phyloP scores from a whole-genome alignment of 2,888 invertebrate species.

The Rhabditoides inermis region DNA sequence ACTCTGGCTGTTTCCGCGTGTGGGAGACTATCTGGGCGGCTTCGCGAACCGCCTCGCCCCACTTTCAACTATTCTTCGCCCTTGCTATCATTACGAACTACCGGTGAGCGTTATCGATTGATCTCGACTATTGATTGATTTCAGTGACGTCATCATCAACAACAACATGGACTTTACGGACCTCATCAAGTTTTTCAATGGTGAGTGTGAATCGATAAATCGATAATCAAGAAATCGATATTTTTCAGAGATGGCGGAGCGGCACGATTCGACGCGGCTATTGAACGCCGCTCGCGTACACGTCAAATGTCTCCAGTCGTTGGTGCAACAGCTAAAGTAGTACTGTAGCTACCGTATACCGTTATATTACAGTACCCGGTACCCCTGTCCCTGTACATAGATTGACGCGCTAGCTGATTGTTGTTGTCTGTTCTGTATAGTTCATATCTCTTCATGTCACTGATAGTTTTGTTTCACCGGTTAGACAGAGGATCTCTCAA shows the following conservation, averaged over 20 bases:
- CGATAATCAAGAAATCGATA: background rate
- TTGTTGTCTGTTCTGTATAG: no score
- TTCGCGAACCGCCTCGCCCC: constrained; percentile 71
- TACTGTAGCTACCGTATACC: no score
- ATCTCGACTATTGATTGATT: no score
- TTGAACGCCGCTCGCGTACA: constrained; percentile 75
- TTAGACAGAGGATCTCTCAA: no score
- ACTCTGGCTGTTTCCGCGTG: constrained; percentile 81
- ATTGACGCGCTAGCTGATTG: no score
- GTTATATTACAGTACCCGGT: no score
- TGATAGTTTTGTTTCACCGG: no score
- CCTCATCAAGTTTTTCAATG: constrained; percentile 94
- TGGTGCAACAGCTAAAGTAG: constrained; percentile 63
- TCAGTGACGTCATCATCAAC: constrained; percentile 78
- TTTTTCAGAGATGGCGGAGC: constrained; percentile 85
- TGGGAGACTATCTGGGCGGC: constrained; percentile 98
- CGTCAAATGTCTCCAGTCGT: constrained; percentile 77
- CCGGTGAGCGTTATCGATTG: constrained; percentile 21
- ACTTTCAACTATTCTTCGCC: constrained; percentile 86
- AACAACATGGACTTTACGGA: constrained; percentile 97
- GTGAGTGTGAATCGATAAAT: constrained; percentile 56
- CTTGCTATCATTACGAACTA: constrained; percentile 83
- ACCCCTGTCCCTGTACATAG: no score
- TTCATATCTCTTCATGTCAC: no score
- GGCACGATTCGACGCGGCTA: constrained; percentile 77